A percentile compares a stretch with the other conserved stretches of the same genome.
Evolutionary conservation across 2,888 invertebrate species (phyloP).

Genomic region (Papilio elwesi): DNA sequence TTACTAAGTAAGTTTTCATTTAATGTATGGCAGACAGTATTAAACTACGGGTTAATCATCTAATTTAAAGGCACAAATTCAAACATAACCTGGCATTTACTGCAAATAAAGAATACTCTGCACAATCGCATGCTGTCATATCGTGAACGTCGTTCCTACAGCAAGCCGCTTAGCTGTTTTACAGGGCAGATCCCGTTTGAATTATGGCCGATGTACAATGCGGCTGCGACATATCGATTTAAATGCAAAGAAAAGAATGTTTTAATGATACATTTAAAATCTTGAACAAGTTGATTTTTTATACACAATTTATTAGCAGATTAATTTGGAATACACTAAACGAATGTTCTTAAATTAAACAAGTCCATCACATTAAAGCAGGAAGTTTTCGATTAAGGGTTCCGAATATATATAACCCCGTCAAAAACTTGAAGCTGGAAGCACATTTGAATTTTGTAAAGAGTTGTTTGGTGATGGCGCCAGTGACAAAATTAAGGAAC

Average conservation of each 20-base stretch:
- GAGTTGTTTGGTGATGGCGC: too few relatives aligned
- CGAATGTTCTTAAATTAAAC: not conserved
- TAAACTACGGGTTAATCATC: not conserved
- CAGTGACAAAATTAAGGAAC: too few relatives aligned
- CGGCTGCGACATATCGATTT: constrained; percentile 9
- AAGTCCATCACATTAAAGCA: too few relatives aligned
- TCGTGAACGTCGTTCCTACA: not conserved
- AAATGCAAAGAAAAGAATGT: not conserved
- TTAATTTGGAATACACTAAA: not conserved
- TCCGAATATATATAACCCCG: too few relatives aligned
- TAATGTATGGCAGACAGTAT: too few relatives aligned
- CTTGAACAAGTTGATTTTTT: too few relatives aligned
- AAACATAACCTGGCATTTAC: not conserved
- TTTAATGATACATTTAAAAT: too few relatives aligned
- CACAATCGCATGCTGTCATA: constrained; percentile 3
- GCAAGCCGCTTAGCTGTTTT: constrained; percentile 4
- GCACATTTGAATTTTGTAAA: too few relatives aligned
- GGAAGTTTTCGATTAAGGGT: too few relatives aligned
- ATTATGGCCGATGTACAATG: not conserved
- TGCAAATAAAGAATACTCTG: not conserved
- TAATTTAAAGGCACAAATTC: not conserved
- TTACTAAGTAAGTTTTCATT: too few relatives aligned
- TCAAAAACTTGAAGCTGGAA: too few relatives aligned
- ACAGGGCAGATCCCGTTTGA: constrained; percentile 10
- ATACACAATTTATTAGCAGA: not conserved